Percentiles rank a stretch among this genome's conserved stretches.
These are phyloP conservation scores for Strigamia crassipes DNA, from an alignment of 2,888 invertebrate species.

Conservation along the genomic window DNA sequence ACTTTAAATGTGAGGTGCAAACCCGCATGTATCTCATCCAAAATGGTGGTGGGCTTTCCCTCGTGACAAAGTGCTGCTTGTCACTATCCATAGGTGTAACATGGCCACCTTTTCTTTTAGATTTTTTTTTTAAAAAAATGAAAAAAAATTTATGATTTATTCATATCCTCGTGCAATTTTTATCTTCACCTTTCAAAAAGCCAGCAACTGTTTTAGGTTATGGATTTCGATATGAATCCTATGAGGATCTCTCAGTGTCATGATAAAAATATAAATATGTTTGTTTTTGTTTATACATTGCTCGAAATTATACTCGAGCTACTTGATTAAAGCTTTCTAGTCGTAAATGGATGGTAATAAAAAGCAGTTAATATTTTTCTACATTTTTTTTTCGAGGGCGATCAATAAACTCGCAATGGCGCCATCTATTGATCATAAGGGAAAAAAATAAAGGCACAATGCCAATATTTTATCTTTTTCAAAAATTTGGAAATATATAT, in stretches of 20 bases:
- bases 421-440: conserved; percentile 18
- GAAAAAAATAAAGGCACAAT: not conserved
- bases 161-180: not conserved
- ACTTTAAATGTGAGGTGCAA: conserved; percentile 19
- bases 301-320: not conserved
- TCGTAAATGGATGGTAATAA: not conserved
- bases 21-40: not conserved
- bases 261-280: too few species aligned
- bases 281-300: not conserved
- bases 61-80: conserved; percentile 20
- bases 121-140: not conserved
- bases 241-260: not conserved
- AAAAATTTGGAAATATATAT: not conserved
- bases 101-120: not conserved
- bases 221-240: conserved; percentile 24
- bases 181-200: conserved; percentile 8
- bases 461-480: not conserved
- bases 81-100: too few species aligned
- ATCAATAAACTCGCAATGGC: not conserved
- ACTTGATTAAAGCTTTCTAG: not conserved
- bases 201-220: not conserved
- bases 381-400: not conserved
- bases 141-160: conserved; percentile 8
- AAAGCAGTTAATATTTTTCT: not conserved
- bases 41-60: not conserved